Evolutionary conservation across 2,113 vertebrate species (phyloP), one percentile per base, ranked within the genome.

Genomic region (Solenodon paradoxus): DNA sequence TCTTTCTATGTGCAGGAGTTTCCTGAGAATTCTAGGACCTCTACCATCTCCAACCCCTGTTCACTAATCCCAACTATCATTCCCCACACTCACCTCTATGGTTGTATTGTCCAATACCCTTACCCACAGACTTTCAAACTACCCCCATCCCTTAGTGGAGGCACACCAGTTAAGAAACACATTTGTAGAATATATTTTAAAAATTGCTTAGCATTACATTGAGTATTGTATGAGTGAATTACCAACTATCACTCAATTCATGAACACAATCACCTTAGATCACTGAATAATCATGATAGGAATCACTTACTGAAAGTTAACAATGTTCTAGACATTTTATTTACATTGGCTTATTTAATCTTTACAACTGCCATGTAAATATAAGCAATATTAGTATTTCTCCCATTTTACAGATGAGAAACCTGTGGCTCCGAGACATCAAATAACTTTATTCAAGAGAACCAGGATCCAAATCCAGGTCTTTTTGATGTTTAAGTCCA

Each of bases 161-260:
- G 53, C 35, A 87, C 1, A 19, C 28, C 11, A 85, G 22, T 80
- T 80, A 88, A 32, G 53, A 94, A 79, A 26, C 16, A 12, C 47
- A 61, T 40, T 49, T 89, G 55, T 45, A 88, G 32, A 84, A 68
- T 82, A 16, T 63, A 86, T 82, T 95, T 83, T 93, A 94, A 94
- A 92, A 59, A 26, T 66, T 69, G 4, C n/a, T 49, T 82, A 88
- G 12, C 42, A 69, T 82, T 89, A 53, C 57, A 85, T 64, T 92
- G 55, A 92, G 57, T 86, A 86, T 59, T 19, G 8, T 32, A 49
- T 47, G 71, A 68, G 15, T 85, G 38, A 7, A 75, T 87, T 84
- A 90, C 26, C 42, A 84, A 72, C n/a, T 80, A 40, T 66, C 64
- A 51, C 13, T 78, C 26, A 89, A 85, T 84, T 94, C 47, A 94